Base-by-base conservation (phyloP, 2,113 vertebrate genomes). In the Ciconia stormi region DNA sequence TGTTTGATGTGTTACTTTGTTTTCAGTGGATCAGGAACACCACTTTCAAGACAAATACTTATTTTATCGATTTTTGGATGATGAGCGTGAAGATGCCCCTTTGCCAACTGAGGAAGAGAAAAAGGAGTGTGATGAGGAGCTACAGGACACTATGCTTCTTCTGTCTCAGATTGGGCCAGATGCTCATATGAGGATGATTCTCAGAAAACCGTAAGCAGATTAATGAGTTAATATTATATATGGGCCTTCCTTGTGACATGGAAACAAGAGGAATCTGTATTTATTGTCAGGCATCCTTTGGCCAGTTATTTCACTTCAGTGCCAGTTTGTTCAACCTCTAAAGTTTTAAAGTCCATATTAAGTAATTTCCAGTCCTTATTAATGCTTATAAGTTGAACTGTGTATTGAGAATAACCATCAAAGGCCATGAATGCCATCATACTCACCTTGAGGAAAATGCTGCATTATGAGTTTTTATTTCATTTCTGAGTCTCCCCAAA, bases 21-120 rank as follows among this genome's bases (percentile, higher is more conserved):
- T 97, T 84, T 10, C 97, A 99, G 99, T 99, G 98, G 99, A 99
- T 92, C 99, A 99, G 94, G 99, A 99, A 55, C 98, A 98, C 87
- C 97, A 98, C 97, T 99, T 99, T 97, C 99, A 99, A 98, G 99
- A 99, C 97, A 99, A 99, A 96, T 99, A 99, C 95, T 98, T 99
- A 81, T 99, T 99, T 97, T 99, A 99, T 97, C 99, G 99, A 80
- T 99, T 99, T 98, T 98, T 99, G 98, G 99, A 99, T 3, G 99
- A 99, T 29, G 99, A 99, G 92, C 96, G 92, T 11, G 99, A 99
- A 65, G 99, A 99, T 55, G 97, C 98, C 29, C 97, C 98, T 78
- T 92, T 98, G 70, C 99, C 99, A 70, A 98, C 97, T 1, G 99
- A 99, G 70, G 99, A 99, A 52, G 99, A 99, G 96, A 98, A 97